Evolutionary conservation across 2,797 vertebrate species (phyloP).

Genomic region (Eleutherodactylus coqui): DNA sequence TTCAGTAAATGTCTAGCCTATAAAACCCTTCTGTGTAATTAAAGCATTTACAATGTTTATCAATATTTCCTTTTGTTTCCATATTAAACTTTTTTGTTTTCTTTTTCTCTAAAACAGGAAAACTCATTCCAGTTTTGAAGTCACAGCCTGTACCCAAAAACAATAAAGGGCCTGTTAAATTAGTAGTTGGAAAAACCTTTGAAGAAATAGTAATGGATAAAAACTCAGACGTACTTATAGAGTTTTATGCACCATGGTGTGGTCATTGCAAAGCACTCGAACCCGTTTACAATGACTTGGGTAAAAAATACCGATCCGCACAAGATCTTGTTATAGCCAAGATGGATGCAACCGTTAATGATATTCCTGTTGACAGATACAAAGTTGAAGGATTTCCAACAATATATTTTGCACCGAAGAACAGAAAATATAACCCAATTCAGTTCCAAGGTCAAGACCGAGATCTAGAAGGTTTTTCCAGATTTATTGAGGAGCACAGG

Average conservation of each 20-base stretch:
- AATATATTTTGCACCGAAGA: slow-evolving; percentile 90
- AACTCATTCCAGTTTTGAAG: slow-evolving; percentile 89
- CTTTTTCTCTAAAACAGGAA: slow-evolving; percentile 77
- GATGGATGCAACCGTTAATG: slow-evolving; percentile 95
- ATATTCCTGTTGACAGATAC: slow-evolving; percentile 84
- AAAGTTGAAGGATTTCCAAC: slow-evolving; percentile 96
- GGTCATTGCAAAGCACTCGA: slow-evolving; percentile 96
- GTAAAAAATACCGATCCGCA: slow-evolving; percentile 91
- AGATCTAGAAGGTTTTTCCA: slow-evolving; percentile 89
- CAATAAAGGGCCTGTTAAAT: slow-evolving; percentile 93
- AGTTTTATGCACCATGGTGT: slow-evolving; percentile 98
- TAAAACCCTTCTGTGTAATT: no score
- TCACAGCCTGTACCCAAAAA: slow-evolving; percentile 93
- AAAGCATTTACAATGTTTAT: no score
- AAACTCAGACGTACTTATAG: slow-evolving; percentile 90
- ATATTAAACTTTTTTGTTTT: slow-evolving; percentile 18
- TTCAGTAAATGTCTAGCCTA: no score
- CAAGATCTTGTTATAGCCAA: slow-evolving; percentile 93
- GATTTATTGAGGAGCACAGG: slow-evolving; percentile 90
- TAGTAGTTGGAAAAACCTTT: slow-evolving; percentile 96
- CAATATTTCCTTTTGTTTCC: not conserved
- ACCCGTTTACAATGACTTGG: slow-evolving; percentile 86
- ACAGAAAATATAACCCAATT: slow-evolving; percentile 88
- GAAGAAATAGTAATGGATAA: slow-evolving; percentile 91
- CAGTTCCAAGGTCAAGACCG: slow-evolving; percentile 88